A percentile compares a stretch with the other conserved stretches of the same genome.
These are phyloP conservation scores for Standfussiana lucernea DNA, from an alignment of 2,888 invertebrate genomes.

Conservation along the genomic window DNA sequence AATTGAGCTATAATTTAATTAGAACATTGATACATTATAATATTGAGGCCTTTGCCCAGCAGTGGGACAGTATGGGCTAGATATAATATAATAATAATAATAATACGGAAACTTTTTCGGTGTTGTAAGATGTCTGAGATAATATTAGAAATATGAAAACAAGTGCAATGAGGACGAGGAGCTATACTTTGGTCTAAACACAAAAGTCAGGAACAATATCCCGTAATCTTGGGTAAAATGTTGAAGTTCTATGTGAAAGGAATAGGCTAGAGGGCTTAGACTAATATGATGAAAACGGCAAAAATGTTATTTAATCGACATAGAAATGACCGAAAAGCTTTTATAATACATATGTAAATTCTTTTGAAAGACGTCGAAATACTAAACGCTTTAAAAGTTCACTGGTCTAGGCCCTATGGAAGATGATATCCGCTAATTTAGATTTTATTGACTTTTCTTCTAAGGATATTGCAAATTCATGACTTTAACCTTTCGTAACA, in stretches of 20 bases:
- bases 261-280: too few relatives aligned
- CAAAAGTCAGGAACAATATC: neutral
- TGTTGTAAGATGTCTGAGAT: neutral
- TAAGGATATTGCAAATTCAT: neutral
- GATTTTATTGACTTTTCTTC: neutral
- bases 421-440: too few relatives aligned
- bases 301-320: too few relatives aligned
- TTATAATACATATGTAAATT: neutral
- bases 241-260: too few relatives aligned
- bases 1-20: conserved; percentile 42
- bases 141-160: neutral
- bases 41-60: too few relatives aligned
- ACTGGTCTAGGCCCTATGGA: neutral
- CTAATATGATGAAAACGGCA: too few relatives aligned
- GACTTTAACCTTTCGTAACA: neutral
- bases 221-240: too few relatives aligned
- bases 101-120: conserved; percentile 21
- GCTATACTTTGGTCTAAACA: neutral
- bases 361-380: neutral
- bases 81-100: too few relatives aligned
- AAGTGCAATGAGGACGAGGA: neutral
- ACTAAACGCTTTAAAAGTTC: neutral
- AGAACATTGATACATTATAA: conserved; percentile 17
- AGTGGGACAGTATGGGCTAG: too few relatives aligned
- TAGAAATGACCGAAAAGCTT: neutral